phyloP scores from a whole-genome alignment of 2,888 invertebrate genomes.

The Lepidochrysops patricia region DNA sequence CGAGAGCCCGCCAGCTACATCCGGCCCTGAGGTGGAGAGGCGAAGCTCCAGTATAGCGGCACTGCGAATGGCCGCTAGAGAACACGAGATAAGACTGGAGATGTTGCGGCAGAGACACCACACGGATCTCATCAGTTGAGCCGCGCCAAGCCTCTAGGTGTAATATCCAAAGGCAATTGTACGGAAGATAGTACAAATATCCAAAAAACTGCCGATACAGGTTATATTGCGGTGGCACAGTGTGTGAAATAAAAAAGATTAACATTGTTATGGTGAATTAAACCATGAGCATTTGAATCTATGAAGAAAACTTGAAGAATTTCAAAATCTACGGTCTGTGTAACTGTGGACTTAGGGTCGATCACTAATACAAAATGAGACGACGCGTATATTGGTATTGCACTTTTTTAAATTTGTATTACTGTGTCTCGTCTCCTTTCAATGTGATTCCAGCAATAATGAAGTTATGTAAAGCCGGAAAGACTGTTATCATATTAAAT shows the following conservation, averaged over 20 bases:
- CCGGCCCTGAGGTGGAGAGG: conserved; percentile 83
- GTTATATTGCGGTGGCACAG: too few species aligned
- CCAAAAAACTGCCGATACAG: not conserved
- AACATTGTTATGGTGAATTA: not conserved
- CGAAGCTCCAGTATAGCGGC: conserved; percentile 92
- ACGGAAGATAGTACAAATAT: not conserved
- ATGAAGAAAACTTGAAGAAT: too few species aligned
- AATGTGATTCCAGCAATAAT: not conserved
- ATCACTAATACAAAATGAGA: too few species aligned
- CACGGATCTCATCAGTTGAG: conserved; percentile 86
- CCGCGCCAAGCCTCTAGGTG: conserved; percentile 19
- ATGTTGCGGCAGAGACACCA: conserved; percentile 85
- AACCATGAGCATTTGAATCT: not conserved
- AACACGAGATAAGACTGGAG: conserved; percentile 90
- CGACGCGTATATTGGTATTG: too few species aligned
- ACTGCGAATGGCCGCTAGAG: conserved; percentile 88
- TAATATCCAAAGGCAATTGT: not conserved
- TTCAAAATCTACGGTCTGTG: not conserved
- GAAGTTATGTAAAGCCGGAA: not conserved
- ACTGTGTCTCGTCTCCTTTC: too few species aligned
- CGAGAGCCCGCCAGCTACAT: conserved; percentile 65
- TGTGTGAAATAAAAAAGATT: too few species aligned
- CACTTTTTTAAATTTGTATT: too few species aligned
- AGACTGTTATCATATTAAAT: not conserved
- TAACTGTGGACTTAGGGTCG: not conserved